phyloP scores from a whole-genome alignment of 2,113 vertebrate species.

The Eudyptes chrysolophus region DNA sequence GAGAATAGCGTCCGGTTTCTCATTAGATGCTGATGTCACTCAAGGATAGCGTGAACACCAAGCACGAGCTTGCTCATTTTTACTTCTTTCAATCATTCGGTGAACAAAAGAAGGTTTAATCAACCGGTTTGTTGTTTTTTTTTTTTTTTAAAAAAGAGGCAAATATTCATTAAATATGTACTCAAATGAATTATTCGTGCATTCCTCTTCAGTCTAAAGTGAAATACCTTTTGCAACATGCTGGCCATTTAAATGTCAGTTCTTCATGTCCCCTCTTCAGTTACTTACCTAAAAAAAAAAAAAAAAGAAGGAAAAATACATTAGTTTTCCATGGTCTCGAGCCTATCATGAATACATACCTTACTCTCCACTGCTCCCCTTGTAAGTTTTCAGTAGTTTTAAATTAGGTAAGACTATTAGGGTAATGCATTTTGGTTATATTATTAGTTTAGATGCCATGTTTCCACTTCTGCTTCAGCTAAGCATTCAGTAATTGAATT shows the following conservation, averaged over 20 bases:
- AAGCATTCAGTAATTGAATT: neutral
- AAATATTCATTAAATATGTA: neutral
- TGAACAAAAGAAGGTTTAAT: neutral
- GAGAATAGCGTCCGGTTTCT: neutral
- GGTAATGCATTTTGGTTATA: neutral
- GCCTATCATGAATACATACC: neutral
- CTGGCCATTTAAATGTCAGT: conserved; percentile 74
- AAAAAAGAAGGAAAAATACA: neutral
- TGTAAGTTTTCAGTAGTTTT: neutral
- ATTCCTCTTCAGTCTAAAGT: neutral
- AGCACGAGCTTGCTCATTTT: neutral
- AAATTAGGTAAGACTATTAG: neutral
- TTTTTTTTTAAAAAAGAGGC: too few relatives aligned
- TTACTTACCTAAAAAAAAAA: conserved; percentile 80
- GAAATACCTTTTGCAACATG: conserved; percentile 85
- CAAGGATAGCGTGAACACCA: neutral
- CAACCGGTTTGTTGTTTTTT: neutral
- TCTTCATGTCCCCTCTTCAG: conserved; percentile 73
- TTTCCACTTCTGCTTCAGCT: neutral
- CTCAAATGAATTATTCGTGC: neutral
- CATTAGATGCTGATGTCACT: neutral
- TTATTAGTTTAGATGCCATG: neutral
- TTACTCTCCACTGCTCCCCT: neutral
- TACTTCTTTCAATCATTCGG: neutral
- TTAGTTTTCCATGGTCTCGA: neutral